Evolutionary conservation across 2,113 vertebrate species (phyloP), one percentile per base, ranked within the genome.

Genomic region (Oncorhynchus tshawytscha): DNA sequence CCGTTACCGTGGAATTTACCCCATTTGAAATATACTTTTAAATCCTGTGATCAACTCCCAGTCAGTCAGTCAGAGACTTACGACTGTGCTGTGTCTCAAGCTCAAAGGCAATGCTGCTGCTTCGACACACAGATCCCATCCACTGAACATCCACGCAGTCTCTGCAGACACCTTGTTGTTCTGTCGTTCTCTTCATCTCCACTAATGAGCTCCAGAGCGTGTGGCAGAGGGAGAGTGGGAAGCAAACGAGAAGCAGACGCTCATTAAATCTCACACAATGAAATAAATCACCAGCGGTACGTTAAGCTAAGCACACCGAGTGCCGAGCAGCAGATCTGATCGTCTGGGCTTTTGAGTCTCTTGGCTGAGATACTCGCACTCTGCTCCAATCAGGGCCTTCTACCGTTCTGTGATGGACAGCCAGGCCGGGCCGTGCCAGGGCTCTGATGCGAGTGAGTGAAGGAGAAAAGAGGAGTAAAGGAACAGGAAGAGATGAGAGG

Each of bases 211-310:
- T 83, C 76, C 83, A 81, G 78, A 82, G 66, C 71, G 39, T 86
- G 83, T 78, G 39, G 70, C 75, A 27, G 11, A 72, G 64, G 79
- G 49, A 5, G 29, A 72, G 29, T 7, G 11, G 57, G 57, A 51
- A 71, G 81, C 71, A 87, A 88, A 90, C 66, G 70, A 80, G 64
- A 82, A 85, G 76, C 88, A 91, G 84, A 87, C 85, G 67, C 78
- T 88, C 78, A 80, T 80, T 86, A 22, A 86, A 78, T 78, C 57
- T 81, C 74, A 80, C 62, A 70, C 78, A 80, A 67, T 75, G 49
- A 76, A 67, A 76, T 81, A 84, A 86, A 89, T 86, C 78, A 71
- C 29, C 18, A 73, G 69, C 13, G 59, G 60, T 78, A 76, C 6
- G n/a, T 82, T 74, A 72, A 77, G 70, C 72, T 13, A 49, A 84